Base-by-base conservation (phyloP, 2,888 invertebrate species). In the Nasonia oneida region DNA sequence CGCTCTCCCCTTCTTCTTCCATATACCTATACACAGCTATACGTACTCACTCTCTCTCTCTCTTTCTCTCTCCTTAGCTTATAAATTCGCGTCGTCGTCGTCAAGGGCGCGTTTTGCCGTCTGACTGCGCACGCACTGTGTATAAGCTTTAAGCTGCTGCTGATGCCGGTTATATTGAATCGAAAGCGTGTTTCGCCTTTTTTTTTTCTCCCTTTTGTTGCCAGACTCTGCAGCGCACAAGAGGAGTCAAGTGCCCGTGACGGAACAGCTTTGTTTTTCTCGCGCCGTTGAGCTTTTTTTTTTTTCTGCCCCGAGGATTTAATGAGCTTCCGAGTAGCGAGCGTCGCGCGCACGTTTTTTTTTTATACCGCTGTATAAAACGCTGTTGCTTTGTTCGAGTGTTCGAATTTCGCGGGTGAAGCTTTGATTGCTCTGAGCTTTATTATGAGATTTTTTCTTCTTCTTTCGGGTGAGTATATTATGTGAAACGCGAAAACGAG, bases 181-280 rank as follows among this genome's bases (percentile, higher is more conserved):
- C 8, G n/a, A 18, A 57, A 6, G 57, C 57, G 57, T 53, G 18
- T 18, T 53, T 18, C 53, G 18, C 2, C 53, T 61, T 23, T 18
- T 61, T 61, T 23, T 18, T 61, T 61, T 61, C 8, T 23, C n/a
- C 57, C 1, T 61, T n/a, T 61, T 61, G 8, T 61, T 53, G 53
- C 18, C 18, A 53, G 18, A 53, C 15, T 18, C 4, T 37, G 37
- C 37, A 29, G 37, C 37, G 47, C 18, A 1, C 18, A 18, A 61
- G 57, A 61, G 57, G 23, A 61, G 57, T 61, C 57, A 61, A 61
- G 57, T 61, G n/a, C 6, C 57, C 57, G 57, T 61, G 23, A n/a
- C 18, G 53, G n/a, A 61, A 61, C 18, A 61, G 57, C 57, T n/a
- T 61, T 61, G 57, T 61, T 61, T 61, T 61, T 61, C 57, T 61